These are phyloP conservation scores for Gila orcuttii DNA, from an alignment of 2,113 vertebrate species.

Conservation along the genomic window DNA sequence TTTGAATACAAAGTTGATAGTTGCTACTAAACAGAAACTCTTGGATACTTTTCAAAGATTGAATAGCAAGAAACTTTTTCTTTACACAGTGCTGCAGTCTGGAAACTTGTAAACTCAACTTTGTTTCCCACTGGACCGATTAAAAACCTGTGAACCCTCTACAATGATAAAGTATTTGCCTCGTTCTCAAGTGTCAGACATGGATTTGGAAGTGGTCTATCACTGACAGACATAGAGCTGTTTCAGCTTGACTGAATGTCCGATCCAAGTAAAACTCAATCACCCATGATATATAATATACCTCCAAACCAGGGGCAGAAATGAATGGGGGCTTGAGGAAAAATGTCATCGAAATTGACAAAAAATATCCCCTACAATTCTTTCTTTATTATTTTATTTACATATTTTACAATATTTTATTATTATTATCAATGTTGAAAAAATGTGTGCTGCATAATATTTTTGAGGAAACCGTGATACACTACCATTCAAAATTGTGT, in stretches of 20 bases:
- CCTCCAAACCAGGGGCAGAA: not conserved
- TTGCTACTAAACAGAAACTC: not conserved
- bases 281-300: not conserved
- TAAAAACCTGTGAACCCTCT: slow-evolving; percentile 13
- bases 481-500: too few species aligned
- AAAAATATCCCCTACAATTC: not conserved
- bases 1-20: not conserved
- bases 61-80: not conserved
- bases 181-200: not conserved
- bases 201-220: slow-evolving; percentile 3
- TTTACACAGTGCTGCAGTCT: not conserved
- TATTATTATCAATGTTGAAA: too few species aligned
- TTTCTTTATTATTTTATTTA: too few species aligned
- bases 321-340: not conserved
- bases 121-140: slow-evolving; percentile 3
- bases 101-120: not conserved
- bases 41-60: not conserved
- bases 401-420: too few species aligned
- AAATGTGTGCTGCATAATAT: too few species aligned
- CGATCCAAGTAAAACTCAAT: not conserved
- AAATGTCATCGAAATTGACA: not conserved
- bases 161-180: not conserved
- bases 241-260: slow-evolving; percentile 1
- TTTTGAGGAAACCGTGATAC: too few species aligned
- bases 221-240: not conserved